Evolutionary conservation across 2,888 invertebrate genomes (phyloP).

Genomic region (Pachliopta kotzebuea): DNA sequence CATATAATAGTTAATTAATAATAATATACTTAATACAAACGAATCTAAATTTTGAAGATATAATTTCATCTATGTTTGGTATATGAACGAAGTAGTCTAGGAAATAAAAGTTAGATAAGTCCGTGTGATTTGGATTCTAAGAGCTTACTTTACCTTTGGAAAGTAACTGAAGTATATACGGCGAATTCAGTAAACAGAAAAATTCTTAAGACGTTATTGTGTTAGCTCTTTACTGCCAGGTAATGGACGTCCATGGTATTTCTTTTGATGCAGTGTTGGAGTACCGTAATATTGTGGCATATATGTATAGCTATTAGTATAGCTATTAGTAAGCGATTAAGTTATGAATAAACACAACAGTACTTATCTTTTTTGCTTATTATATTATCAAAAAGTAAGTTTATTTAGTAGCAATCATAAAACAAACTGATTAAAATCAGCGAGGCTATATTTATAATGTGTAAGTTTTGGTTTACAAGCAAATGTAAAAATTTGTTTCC

Average conservation of each 20-base stretch:
- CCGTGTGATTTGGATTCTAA: not conserved
- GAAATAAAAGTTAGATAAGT: not conserved
- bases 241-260: slow-evolving; percentile 9
- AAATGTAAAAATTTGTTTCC: not conserved
- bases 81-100: not conserved
- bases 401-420: too few relatives aligned
- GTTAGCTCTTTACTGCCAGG: slow-evolving; percentile 8
- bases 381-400: too few relatives aligned
- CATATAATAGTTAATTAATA: too few relatives aligned
- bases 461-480: too few relatives aligned
- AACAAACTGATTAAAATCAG: too few relatives aligned
- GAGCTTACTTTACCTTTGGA: not conserved
- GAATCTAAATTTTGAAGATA: not conserved
- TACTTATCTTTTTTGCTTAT: not conserved
- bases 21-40: too few relatives aligned
- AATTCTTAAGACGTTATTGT: slow-evolving; percentile 2
- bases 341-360: slow-evolving; percentile 3
- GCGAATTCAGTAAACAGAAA: not conserved
- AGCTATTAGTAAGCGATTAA: not conserved
- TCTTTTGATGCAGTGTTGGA: slow-evolving; percentile 8
- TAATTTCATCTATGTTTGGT: not conserved
- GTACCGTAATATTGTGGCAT: not conserved
- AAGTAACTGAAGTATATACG: not conserved
- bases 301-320: slow-evolving; percentile 2
- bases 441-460: not conserved